Percentiles rank a stretch among this genome's conserved stretches.
Conservation (phyloP, 2,888 invertebrate genomes). For the Ormyrus thymus region DNA sequence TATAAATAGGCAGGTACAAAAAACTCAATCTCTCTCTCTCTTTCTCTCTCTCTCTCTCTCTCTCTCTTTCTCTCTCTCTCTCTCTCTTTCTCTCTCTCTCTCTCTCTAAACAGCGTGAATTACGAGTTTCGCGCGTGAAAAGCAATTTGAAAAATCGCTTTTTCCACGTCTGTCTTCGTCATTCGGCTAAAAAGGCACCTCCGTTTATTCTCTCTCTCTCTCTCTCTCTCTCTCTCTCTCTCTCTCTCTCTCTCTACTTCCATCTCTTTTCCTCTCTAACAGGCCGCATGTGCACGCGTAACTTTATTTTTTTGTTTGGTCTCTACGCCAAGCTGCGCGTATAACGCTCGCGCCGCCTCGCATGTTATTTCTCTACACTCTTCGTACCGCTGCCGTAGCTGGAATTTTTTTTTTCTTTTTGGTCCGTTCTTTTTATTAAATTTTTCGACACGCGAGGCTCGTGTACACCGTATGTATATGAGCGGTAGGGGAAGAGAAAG, state of each 20-base stretch:
- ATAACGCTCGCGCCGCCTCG: slow-evolving; percentile 11
- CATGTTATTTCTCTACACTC: slow-evolving; percentile 31
- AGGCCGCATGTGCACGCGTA: not conserved
- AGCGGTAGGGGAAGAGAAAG: no score
- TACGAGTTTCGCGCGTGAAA: not conserved
- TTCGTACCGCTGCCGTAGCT: not conserved
- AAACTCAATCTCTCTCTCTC: not conserved
- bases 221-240: not conserved
- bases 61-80: not conserved
- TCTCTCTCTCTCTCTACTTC: not conserved
- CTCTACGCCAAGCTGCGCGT: slow-evolving; percentile 13
- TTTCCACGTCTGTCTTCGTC: not conserved
- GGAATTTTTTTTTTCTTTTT: slow-evolving; percentile 15
- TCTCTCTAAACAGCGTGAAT: not conserved
- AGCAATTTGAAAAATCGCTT: slow-evolving; percentile 12
- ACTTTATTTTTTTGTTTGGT: slow-evolving; percentile 11
- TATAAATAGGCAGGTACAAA: no score
- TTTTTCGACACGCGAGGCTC: slow-evolving; percentile 3
- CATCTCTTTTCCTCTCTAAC: not conserved
- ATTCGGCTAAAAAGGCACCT: slow-evolving; percentile 12
- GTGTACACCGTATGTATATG: not conserved
- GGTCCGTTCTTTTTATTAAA: slow-evolving; percentile 42
- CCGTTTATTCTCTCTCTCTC: no score
- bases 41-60: not conserved
- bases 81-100: not conserved